Evolutionary conservation across 2,888 invertebrate species (phyloP).

Genomic region (Scaptodrosophila latifasciaeformis): DNA sequence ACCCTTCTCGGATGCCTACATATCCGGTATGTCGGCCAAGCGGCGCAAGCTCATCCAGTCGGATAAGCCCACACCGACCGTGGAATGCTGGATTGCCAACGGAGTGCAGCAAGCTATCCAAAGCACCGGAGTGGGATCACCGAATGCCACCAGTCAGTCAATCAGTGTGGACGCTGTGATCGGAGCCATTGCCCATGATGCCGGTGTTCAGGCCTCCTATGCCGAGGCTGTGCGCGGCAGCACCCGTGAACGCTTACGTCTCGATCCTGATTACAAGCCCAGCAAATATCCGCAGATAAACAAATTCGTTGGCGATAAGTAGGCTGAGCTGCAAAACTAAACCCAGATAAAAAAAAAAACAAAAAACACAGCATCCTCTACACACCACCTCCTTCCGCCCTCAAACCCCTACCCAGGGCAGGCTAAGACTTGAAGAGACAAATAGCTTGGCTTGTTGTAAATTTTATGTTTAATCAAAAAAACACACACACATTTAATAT

Average conservation of each 20-base stretch:
- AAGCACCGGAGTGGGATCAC: conserved; percentile 55
- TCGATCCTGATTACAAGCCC: conserved; percentile 70
- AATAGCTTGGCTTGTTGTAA: conserved; percentile 47
- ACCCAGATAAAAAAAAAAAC: conserved; percentile 16
- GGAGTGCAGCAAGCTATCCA: conserved; percentile 72
- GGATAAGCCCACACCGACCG: conserved; percentile 69
- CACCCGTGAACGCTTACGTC: conserved; percentile 71
- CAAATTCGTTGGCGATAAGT: conserved; percentile 72
- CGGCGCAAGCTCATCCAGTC: conserved; percentile 83
- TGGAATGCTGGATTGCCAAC: conserved; percentile 69
- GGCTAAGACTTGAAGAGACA: too few relatives aligned
- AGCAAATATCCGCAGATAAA: conserved; percentile 74
- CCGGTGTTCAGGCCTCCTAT: conserved; percentile 70
- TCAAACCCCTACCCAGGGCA: too few relatives aligned
- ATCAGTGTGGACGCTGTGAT: conserved; percentile 62
- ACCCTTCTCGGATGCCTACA: conserved; percentile 91
- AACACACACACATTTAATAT: background rate
- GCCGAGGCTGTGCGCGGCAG: conserved; percentile 70
- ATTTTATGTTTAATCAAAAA: conserved; percentile 51
- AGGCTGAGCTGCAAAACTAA: conserved; percentile 17
- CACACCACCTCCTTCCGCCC: too few relatives aligned
- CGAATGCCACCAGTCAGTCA: conserved; percentile 46
- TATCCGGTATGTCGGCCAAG: conserved; percentile 92
- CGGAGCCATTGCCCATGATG: conserved; percentile 68
- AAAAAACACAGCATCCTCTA: background rate